A percentile compares a stretch with the other conserved stretches of the same genome.
Conservation (phyloP, 2,888 invertebrate genomes). For the Folsomia candida region DNA sequence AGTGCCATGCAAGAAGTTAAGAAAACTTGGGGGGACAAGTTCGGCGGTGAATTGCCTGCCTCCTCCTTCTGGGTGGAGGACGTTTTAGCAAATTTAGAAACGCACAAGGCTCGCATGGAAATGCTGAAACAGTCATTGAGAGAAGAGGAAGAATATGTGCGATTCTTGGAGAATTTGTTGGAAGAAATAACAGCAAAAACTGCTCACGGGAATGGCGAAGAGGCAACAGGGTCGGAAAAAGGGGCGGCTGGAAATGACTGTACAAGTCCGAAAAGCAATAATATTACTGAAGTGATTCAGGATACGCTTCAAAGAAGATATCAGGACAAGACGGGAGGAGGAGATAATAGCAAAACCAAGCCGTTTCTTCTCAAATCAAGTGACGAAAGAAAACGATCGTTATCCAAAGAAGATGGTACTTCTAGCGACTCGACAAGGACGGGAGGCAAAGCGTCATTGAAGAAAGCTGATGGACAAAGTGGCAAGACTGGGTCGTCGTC, state of each 20-base stretch:
- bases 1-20: conserved; percentile 51
- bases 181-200: conserved; percentile 73
- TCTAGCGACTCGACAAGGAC: too few relatives aligned
- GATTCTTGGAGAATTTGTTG: conserved; percentile 78
- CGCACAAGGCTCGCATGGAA: conserved; percentile 82
- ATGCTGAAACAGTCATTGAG: conserved; percentile 80
- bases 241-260: neutral
- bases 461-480: conserved; percentile 5
- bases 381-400: neutral
- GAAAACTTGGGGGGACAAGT: conserved; percentile 85
- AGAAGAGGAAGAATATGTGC: conserved; percentile 86
- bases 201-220: conserved; percentile 48
- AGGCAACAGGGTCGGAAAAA: too few relatives aligned
- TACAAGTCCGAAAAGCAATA: conserved; percentile 9
- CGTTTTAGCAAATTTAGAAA: conserved; percentile 82
- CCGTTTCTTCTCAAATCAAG: neutral
- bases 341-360: neutral
- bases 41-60: conserved; percentile 83
- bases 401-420: neutral
- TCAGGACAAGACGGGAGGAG: conserved; percentile 32
- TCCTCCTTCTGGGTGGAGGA: conserved; percentile 92
- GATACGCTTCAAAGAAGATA: conserved; percentile 46
- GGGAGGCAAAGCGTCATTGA: conserved; percentile 7
- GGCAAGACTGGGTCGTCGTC: neutral
- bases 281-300: conserved; percentile 49